phyloP scores from a whole-genome alignment of 2,113 vertebrate genomes.

The Saguinus midas region DNA sequence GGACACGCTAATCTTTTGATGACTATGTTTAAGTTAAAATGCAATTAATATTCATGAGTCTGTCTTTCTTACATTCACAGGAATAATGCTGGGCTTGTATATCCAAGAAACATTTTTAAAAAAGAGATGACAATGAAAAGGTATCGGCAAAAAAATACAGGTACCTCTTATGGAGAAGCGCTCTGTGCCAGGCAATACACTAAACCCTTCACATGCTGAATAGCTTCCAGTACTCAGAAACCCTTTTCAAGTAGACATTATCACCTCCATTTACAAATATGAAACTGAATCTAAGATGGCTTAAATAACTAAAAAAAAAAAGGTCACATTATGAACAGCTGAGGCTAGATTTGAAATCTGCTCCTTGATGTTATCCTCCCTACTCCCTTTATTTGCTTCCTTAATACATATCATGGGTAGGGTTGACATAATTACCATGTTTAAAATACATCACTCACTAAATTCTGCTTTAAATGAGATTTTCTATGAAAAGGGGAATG shows the following conservation, averaged over 20 bases:
- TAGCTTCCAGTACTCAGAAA: background rate
- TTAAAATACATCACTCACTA: background rate
- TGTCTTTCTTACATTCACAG: background rate
- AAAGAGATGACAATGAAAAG: background rate
- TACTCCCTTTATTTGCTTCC: background rate
- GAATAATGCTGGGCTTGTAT: background rate
- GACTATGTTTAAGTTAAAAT: conserved; percentile 7
- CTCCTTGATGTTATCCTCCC: background rate
- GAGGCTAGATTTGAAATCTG: background rate
- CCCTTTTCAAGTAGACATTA: background rate
- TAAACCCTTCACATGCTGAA: background rate
- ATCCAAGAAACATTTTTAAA: background rate
- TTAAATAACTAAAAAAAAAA: background rate
- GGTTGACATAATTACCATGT: background rate
- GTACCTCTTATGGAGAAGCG: background rate
- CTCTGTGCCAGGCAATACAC: background rate
- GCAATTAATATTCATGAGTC: background rate
- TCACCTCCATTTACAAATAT: background rate
- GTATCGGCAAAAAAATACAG: background rate
- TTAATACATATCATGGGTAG: background rate
- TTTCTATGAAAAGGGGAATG: background rate
- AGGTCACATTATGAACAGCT: background rate
- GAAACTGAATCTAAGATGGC: background rate
- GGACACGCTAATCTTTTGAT: background rate
- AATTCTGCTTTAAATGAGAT: background rate